Evolutionary conservation across 2,113 vertebrate species (phyloP).

Genomic region (Eulacestoma nigropectus): DNA sequence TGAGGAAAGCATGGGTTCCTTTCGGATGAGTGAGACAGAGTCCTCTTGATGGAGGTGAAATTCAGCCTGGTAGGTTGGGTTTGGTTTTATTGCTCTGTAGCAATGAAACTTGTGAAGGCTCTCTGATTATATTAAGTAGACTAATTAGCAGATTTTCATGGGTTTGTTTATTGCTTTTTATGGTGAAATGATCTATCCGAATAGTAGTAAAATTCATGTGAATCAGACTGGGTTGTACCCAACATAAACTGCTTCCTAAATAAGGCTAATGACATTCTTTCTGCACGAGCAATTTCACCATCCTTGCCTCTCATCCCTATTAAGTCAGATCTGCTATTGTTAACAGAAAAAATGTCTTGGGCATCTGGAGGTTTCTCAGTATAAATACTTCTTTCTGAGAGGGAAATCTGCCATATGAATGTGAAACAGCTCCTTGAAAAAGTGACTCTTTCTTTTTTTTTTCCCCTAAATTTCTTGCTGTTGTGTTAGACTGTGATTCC

Average conservation of each 20-base stretch:
- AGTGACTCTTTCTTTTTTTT: neutral
- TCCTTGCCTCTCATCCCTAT: neutral
- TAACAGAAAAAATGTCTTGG: neutral
- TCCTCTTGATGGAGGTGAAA: conserved; percentile 70
- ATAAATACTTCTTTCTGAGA: neutral
- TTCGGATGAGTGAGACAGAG: neutral
- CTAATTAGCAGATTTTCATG: neutral
- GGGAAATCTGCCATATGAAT: neutral
- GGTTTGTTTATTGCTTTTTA: neutral
- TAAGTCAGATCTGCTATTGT: neutral
- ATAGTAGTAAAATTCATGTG: neutral
- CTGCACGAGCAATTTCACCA: neutral
- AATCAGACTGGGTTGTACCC: neutral
- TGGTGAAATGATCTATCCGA: neutral
- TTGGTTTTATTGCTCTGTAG: neutral
- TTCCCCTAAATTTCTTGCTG: neutral
- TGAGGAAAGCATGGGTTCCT: neutral
- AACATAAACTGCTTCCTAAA: neutral
- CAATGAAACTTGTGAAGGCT: neutral
- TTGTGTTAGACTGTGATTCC: neutral
- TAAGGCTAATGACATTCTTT: neutral
- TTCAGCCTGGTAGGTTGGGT: conserved; percentile 66
- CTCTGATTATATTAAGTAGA: neutral
- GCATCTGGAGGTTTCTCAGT: neutral
- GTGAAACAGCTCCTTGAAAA: neutral